Evolutionary conservation across 2,888 invertebrate species (phyloP).

Genomic region (Saturnia pavonia): DNA sequence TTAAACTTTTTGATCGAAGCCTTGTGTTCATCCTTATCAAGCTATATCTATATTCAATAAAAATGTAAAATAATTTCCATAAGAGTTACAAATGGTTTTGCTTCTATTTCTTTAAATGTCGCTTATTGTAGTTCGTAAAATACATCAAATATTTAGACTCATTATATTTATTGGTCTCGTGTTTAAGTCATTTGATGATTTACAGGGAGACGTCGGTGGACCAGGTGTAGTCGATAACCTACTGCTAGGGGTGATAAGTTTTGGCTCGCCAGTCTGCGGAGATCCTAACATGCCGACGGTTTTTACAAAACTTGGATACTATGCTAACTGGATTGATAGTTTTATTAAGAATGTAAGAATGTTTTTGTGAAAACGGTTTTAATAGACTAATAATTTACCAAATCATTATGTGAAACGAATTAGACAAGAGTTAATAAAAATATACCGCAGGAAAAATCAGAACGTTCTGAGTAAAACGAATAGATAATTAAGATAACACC

Average conservation of each 20-base stretch:
- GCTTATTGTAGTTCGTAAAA: not conserved
- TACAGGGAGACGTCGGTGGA: constrained; percentile 47
- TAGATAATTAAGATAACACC: not conserved
- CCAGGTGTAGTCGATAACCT: constrained; percentile 40
- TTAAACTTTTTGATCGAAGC: not conserved
- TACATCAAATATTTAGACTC: not conserved
- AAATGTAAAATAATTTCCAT: no score
- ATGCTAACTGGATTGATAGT: constrained; percentile 46
- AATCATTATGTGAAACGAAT: not conserved
- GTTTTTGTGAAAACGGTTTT: not conserved
- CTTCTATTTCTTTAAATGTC: not conserved
- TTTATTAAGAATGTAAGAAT: constrained; percentile 38
- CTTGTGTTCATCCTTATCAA: no score
- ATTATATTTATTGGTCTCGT: no score
- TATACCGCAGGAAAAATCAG: not conserved
- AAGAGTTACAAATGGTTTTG: not conserved
- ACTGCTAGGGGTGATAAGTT: constrained; percentile 50
- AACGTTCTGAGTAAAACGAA: not conserved
- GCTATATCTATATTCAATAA: no score
- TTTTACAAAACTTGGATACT: constrained; percentile 47
- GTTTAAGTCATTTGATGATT: no score
- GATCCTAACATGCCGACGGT: constrained; percentile 47
- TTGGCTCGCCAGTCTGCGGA: constrained; percentile 48
- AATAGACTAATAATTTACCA: not conserved
- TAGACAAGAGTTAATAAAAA: not conserved